Conservation (phyloP, 2,888 invertebrate genomes). For the Ornithoptera alexandrae region DNA sequence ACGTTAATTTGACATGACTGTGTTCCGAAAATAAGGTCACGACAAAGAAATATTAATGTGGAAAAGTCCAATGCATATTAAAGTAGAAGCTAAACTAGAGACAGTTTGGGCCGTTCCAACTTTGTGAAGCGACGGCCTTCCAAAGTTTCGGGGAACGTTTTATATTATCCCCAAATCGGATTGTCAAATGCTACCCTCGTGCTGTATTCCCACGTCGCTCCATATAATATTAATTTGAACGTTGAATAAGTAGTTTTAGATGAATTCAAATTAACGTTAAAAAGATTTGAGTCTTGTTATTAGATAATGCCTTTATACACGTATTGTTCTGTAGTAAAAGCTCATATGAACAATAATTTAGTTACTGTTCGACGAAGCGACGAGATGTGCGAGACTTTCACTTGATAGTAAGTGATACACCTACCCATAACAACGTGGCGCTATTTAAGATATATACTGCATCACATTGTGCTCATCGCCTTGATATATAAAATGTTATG, state of each 20-base stretch:
- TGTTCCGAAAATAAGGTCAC: constrained; percentile 14
- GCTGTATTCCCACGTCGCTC: constrained; percentile 14
- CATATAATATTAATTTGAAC: constrained; percentile 3
- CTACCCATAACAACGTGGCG: too few species aligned
- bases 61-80: constrained; percentile 20
- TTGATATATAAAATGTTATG: too few species aligned
- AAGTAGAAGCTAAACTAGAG: constrained; percentile 43
- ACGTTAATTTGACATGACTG: background rate
- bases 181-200: constrained; percentile 23
- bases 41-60: constrained; percentile 22
- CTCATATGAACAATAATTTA: background rate
- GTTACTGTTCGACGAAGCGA: too few species aligned
- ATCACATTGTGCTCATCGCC: too few species aligned
- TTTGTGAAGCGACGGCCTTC: constrained; percentile 52
- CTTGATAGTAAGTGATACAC: too few species aligned
- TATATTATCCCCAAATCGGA: constrained; percentile 23
- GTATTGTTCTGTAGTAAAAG: background rate
- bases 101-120: constrained; percentile 58
- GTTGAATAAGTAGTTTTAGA: constrained; percentile 6
- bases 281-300: background rate
- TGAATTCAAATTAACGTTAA: background rate
- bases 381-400: too few species aligned
- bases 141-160: constrained; percentile 53
- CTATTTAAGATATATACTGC: too few species aligned
- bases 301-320: background rate